phyloP scores from a whole-genome alignment of 2,797 vertebrate genomes.

The Chaenodraco wilsoni region DNA sequence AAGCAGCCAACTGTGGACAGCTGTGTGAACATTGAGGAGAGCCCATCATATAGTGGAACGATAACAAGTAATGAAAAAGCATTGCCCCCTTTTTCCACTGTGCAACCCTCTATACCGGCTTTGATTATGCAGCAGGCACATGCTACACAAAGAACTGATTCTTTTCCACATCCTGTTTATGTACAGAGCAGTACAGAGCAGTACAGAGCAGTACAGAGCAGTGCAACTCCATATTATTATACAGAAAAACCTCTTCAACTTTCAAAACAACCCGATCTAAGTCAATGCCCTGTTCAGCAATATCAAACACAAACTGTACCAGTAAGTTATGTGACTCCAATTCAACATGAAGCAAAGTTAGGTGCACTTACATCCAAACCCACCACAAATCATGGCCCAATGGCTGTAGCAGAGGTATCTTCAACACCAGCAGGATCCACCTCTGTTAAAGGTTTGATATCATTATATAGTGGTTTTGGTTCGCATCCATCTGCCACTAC shows the following conservation, averaged over 20 bases:
- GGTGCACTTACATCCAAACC: slow-evolving; percentile 27
- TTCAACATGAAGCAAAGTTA: slow-evolving; percentile 38
- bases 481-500: slow-evolving; percentile 37
- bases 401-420: slow-evolving; percentile 16
- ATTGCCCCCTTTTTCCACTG: slow-evolving; percentile 17
- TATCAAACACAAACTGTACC: slow-evolving; percentile 26
- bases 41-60: slow-evolving; percentile 32
- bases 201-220: slow-evolving; percentile 11
- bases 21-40: slow-evolving; percentile 66
- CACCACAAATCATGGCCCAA: slow-evolving; percentile 19
- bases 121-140: slow-evolving; percentile 23
- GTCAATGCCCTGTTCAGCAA: slow-evolving; percentile 40
- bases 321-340: slow-evolving; percentile 25
- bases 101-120: slow-evolving; percentile 29
- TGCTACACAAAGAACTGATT: slow-evolving; percentile 6
- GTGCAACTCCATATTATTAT: neutral
- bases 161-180: slow-evolving; percentile 14
- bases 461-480: slow-evolving; percentile 64
- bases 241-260: slow-evolving; percentile 33
- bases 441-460: slow-evolving; percentile 74
- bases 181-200: slow-evolving; percentile 22
- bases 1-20: slow-evolving; percentile 79
- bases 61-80: slow-evolving; percentile 9
- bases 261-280: slow-evolving; percentile 31
- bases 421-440: slow-evolving; percentile 25